These are phyloP conservation scores for Eulemur rufifrons DNA, from an alignment of 2,113 vertebrate genomes.

Conservation along the genomic window DNA sequence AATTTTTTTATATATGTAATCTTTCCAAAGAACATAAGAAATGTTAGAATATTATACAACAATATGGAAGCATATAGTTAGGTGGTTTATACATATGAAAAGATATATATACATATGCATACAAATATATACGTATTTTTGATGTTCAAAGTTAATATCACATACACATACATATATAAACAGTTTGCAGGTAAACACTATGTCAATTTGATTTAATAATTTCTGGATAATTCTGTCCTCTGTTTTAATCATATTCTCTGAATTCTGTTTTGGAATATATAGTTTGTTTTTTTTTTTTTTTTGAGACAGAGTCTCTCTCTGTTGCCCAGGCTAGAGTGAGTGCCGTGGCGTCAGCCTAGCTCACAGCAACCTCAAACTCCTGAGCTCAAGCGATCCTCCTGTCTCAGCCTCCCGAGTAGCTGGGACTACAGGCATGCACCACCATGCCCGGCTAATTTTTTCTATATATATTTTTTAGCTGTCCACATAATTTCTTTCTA, in stretches of 20 bases:
- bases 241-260: not conserved
- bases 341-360: too few relatives aligned
- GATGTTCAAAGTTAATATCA: not conserved
- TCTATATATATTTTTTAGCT: too few relatives aligned
- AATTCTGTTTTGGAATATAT: not conserved
- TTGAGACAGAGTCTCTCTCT: too few relatives aligned
- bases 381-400: too few relatives aligned
- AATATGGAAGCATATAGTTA: constrained; percentile 3
- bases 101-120: not conserved
- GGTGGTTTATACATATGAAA: not conserved
- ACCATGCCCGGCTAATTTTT: too few relatives aligned
- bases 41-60: constrained; percentile 16
- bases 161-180: not conserved
- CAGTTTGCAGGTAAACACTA: not conserved
- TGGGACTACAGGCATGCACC: too few relatives aligned
- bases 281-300: not conserved
- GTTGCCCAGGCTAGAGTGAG: too few relatives aligned
- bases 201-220: constrained; percentile 8
- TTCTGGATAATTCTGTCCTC: not conserved
- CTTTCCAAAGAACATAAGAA: constrained; percentile 35
- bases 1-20: constrained; percentile 1
- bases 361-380: too few relatives aligned
- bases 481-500: too few relatives aligned
- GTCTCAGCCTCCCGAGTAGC: too few relatives aligned
- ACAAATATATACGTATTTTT: not conserved